phyloP scores from a whole-genome alignment of 1,140 invertebrate species.

The Anoplophora glabripennis region DNA sequence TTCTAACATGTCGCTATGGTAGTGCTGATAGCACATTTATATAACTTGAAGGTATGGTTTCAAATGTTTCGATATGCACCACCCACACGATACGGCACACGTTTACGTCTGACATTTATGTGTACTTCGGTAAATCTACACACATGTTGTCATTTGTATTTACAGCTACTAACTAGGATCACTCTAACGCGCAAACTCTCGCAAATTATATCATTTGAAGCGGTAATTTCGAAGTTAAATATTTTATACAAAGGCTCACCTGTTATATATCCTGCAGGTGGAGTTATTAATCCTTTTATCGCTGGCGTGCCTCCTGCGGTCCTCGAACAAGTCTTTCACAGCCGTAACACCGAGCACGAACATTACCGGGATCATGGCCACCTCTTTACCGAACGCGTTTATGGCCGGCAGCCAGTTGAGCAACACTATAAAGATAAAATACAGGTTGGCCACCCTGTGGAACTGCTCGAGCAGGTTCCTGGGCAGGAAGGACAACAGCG shows the following conservation, averaged over 20 bases:
- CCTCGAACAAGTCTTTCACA: constrained; percentile 96
- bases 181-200: too few species aligned
- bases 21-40: too few species aligned
- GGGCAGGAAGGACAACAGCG: constrained; percentile 88
- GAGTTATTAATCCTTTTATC: constrained; percentile 94
- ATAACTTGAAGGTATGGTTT: too few species aligned
- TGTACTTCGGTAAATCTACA: too few species aligned
- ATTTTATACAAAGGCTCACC: constrained; percentile 60
- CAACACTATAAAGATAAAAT: constrained; percentile 96
- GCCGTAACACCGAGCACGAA: constrained; percentile 96
- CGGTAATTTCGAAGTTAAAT: not conserved
- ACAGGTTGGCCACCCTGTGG: constrained; percentile 95
- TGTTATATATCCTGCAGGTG: constrained; percentile 85
- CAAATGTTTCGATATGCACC: too few species aligned
- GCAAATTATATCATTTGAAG: too few species aligned
- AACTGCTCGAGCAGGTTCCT: constrained; percentile 98
- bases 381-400: constrained; percentile 94
- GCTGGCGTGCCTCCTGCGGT: constrained; percentile 81
- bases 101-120: too few species aligned
- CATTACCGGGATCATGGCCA: constrained; percentile 90
- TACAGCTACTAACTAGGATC: too few species aligned
- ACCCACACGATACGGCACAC: too few species aligned
- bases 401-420: constrained; percentile 92
- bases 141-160: too few species aligned
- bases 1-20: too few species aligned